phyloP scores from a whole-genome alignment of 2,113 vertebrate genomes.

The Micronisus gabar region DNA sequence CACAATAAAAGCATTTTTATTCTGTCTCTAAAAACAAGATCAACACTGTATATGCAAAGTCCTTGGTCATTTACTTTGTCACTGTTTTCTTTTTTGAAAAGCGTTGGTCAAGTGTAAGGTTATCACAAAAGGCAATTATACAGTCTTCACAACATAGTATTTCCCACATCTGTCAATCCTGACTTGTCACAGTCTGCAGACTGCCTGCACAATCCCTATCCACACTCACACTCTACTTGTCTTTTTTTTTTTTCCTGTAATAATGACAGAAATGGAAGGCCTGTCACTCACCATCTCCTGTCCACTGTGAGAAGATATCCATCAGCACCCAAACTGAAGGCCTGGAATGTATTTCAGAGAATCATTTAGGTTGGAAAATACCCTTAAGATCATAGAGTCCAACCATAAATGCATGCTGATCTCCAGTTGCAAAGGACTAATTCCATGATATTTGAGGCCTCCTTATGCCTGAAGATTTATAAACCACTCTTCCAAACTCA shows the following conservation, averaged over 20 bases:
- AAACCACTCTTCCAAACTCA: background rate
- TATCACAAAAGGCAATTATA: background rate
- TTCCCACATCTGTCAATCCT: background rate
- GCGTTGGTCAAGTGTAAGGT: background rate
- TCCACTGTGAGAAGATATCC: background rate
- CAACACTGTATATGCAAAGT: background rate
- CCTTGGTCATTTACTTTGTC: background rate
- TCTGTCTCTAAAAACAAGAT: background rate
- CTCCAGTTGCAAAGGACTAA: background rate
- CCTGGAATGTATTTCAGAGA: background rate
- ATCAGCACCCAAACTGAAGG: background rate
- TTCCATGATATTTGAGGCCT: background rate
- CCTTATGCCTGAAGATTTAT: background rate
- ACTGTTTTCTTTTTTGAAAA: background rate
- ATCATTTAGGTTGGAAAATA: background rate
- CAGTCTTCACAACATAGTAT: background rate
- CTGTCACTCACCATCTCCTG: background rate
- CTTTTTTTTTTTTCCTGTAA: too few species aligned
- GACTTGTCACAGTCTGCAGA: background rate
- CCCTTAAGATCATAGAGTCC: background rate
- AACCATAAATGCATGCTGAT: background rate
- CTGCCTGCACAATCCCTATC: too few species aligned
- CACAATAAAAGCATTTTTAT: background rate
- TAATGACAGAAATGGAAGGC: background rate
- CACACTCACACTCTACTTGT: too few species aligned